These are phyloP conservation scores for Anorthoa munda DNA, from an alignment of 2,888 invertebrate genomes.

Conservation along the genomic window DNA sequence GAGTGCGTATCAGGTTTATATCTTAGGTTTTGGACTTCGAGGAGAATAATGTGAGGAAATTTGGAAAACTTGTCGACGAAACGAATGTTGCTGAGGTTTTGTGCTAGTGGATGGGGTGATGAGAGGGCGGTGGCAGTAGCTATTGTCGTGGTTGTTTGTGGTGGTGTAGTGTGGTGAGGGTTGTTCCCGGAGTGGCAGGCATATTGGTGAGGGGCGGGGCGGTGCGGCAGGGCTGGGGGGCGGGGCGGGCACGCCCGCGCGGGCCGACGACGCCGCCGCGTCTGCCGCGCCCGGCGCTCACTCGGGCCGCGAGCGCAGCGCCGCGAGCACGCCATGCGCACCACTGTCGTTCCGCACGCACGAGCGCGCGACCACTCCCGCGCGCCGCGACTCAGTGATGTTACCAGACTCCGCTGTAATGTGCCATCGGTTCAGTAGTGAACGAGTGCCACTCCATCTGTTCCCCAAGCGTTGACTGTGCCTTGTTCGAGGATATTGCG, in stretches of 20 bases:
- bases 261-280: slow-evolving; percentile 78
- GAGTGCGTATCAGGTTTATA: not conserved
- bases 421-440: slow-evolving; percentile 84
- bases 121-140: not conserved
- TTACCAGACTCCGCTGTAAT: slow-evolving; percentile 86
- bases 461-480: slow-evolving; percentile 87
- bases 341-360: slow-evolving; percentile 67
- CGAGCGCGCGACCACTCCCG: slow-evolving; percentile 80
- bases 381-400: slow-evolving; percentile 85
- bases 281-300: slow-evolving; percentile 80
- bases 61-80: not conserved
- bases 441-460: slow-evolving; percentile 85
- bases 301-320: slow-evolving; percentile 81
- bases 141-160: slow-evolving; percentile 25
- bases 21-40: not conserved
- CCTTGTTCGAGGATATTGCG: slow-evolving; percentile 78
- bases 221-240: slow-evolving; percentile 66
- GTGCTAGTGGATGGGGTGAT: not conserved
- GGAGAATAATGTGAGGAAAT: not conserved
- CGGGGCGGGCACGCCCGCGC: slow-evolving; percentile 68
- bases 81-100: not conserved
- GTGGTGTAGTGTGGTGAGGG: slow-evolving; percentile 58
- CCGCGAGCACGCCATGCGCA: slow-evolving; percentile 82
- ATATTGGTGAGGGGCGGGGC: slow-evolving; percentile 66
- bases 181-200: slow-evolving; percentile 60